phyloP scores from a whole-genome alignment of 1,140 invertebrate genomes.

The Gonioctena quinquepunctata region DNA sequence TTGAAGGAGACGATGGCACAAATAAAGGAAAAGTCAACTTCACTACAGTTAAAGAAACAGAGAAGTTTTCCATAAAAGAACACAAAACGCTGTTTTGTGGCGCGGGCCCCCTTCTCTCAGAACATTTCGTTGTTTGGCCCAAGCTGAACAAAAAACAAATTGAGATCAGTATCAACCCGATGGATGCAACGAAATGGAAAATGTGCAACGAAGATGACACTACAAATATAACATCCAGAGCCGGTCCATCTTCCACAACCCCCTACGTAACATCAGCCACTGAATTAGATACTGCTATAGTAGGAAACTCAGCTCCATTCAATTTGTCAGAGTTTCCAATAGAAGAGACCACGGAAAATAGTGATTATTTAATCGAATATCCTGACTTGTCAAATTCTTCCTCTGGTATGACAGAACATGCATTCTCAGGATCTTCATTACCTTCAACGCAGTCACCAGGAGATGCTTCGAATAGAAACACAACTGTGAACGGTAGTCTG shows the following conservation, averaged over 20 bases:
- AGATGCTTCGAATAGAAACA: too few relatives aligned
- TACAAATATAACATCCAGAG: neutral
- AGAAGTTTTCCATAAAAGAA: conserved; percentile 3
- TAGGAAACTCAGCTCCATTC: neutral
- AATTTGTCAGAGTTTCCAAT: neutral
- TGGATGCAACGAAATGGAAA: neutral
- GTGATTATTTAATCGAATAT: neutral
- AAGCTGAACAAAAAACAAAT: conserved; percentile 15
- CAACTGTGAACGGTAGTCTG: too few relatives aligned
- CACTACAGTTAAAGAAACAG: conserved; percentile 9
- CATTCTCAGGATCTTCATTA: too few relatives aligned
- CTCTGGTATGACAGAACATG: neutral
- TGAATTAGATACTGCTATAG: neutral
- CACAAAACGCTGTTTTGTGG: conserved; percentile 20
- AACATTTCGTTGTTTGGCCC: conserved; percentile 14
- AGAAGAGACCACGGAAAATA: neutral
- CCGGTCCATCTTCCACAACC: neutral
- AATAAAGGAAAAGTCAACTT: neutral
- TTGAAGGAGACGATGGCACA: neutral
- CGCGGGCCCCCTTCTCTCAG: conserved; percentile 4
- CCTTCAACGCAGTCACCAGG: too few relatives aligned
- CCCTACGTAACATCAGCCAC: neutral
- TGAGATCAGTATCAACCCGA: conserved; percentile 12
- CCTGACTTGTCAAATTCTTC: neutral
- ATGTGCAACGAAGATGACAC: neutral